Conservation (phyloP, 2,797 vertebrate species). For the Myotis daubentonii region DNA sequence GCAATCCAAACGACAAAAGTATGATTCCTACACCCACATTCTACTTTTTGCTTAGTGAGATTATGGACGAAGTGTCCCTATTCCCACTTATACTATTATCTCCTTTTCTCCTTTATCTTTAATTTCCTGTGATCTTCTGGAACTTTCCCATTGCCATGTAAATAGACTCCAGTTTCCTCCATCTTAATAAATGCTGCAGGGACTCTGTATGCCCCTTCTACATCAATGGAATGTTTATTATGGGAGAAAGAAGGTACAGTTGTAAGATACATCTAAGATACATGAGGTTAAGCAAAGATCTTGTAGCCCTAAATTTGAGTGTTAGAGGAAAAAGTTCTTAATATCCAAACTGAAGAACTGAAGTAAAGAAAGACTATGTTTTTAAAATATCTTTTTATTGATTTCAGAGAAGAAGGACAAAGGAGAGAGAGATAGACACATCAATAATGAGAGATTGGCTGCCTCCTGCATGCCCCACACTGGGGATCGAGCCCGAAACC, state of each 20-base stretch:
- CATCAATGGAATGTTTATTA: not conserved
- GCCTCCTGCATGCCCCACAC: too few relatives aligned
- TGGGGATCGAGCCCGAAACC: too few relatives aligned
- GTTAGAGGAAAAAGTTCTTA: not conserved
- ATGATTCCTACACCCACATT: not conserved
- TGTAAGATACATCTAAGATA: not conserved
- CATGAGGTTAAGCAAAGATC: not conserved
- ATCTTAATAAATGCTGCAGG: not conserved
- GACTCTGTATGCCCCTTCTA: not conserved
- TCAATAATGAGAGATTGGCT: too few relatives aligned
- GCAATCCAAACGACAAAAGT: not conserved
- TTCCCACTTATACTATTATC: not conserved
- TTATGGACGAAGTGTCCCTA: not conserved
- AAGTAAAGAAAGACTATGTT: not conserved
- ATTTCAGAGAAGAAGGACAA: too few relatives aligned
- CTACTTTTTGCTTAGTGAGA: not conserved
- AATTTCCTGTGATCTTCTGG: not conserved
- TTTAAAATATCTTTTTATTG: too few relatives aligned
- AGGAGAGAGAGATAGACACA: too few relatives aligned
- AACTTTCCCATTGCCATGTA: not conserved
- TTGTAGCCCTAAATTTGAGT: not conserved
- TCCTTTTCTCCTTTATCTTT: not conserved
- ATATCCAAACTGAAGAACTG: not conserved
- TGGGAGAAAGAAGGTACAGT: not conserved
- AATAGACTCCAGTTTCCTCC: not conserved